Conservation (phyloP, 1,140 invertebrate genomes). For the Drosophila aff. region DNA sequence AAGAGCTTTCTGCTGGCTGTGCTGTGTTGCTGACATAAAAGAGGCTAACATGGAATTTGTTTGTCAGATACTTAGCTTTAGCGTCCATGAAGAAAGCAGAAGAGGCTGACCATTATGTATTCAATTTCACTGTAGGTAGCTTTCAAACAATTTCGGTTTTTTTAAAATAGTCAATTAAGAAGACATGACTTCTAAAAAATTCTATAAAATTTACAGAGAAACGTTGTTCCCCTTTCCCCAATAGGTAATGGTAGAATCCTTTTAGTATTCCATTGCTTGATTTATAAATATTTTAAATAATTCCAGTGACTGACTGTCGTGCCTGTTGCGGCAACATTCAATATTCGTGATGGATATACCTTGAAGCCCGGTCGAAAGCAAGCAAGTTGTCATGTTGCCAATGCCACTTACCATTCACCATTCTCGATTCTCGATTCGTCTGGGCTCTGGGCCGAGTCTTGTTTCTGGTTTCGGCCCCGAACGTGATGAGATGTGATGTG, state of each 20-base stretch:
- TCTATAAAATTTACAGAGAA: not conserved
- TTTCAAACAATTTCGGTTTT: no score
- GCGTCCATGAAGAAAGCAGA: no score
- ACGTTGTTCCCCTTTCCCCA: not conserved
- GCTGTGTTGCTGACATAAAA: conserved; percentile 20
- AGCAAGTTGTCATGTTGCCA: conserved; percentile 45
- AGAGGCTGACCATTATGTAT: no score
- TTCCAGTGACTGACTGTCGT: not conserved
- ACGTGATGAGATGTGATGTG: conserved; percentile 38
- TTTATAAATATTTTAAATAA: conserved; percentile 8
- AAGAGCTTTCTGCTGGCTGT: not conserved
- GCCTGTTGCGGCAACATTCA: conserved; percentile 18
- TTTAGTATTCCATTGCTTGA: not conserved
- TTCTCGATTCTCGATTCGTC: conserved; percentile 1
- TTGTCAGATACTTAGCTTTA: not conserved
- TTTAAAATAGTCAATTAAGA: no score
- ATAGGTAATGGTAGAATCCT: not conserved
- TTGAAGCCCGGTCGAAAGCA: conserved; percentile 28
- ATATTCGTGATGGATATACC: conserved; percentile 23
- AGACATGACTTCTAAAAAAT: not conserved
- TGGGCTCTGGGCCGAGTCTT: conserved; percentile 28
- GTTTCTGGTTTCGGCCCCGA: conserved; percentile 29
- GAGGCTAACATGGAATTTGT: conserved; percentile 2
- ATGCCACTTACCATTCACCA: conserved; percentile 25
- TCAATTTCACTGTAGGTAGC: no score